Evolutionary conservation across 35 echinoderm and acorn worm species (phyloP), one percentile per base, ranked within the genome.

Genomic region (Lytechinus pictus): DNA sequence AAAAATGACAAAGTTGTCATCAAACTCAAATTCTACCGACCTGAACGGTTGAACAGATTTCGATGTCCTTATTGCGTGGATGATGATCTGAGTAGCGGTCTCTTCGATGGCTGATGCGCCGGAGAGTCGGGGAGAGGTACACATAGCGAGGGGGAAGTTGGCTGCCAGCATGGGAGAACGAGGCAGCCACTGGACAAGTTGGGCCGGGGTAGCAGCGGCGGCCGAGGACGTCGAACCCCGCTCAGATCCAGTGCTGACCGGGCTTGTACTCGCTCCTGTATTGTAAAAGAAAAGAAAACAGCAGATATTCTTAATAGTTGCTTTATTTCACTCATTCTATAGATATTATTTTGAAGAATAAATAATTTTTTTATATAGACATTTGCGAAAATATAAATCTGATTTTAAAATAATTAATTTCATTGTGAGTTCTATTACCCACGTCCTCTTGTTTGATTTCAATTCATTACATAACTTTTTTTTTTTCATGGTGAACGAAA

Each of bases 31-130:
- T 13, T 51, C 28, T 33, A 90, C 89, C 4, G 55, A 96, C 96
- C 95, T 91, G 52, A 99, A 99, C 55, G 98, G 97, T 55, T 97
- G 97, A 4, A 99, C 98, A 3, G 97, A 96, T 86, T 95, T 90
- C 7, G 98, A 96, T 9, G 97, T 96, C 87, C 97, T 96, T 21
- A 99, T 52, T 14, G 98, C 96, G 24, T 96, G 95, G 53, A 97
- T 79, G 27, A 99, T 58, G 54, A 99, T 97, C 21, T 96, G 97
- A 5, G 98, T 95, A 9, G 98, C 98, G 27, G 96, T 95, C 54
- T 99, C 98, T 96, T 98, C 97, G 28, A 98, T 98, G 24, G 94
- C 53, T 19, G 96, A 91, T 14, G 94, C 61, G 27, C 72, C 89
- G 16, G 97, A 94, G 28, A 95, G 95, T 53, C 95, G 60, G n/a